Evolutionary conservation across 2,888 invertebrate genomes (phyloP).

Genomic region (Isoperla grammatica): DNA sequence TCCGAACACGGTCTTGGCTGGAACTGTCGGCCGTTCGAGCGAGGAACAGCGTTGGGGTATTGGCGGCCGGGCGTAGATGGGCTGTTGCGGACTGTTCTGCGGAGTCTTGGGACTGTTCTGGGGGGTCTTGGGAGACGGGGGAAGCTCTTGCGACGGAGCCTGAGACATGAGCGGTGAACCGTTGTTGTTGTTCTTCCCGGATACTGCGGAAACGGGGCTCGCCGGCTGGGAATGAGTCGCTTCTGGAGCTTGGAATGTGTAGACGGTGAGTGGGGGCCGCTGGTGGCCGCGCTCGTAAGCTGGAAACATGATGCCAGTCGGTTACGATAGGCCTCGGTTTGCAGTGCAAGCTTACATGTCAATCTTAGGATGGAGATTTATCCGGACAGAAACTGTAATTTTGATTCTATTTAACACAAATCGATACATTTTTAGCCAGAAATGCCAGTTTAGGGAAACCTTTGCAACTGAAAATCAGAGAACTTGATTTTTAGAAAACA

Average conservation of each 20-base stretch:
- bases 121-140: slow-evolving; percentile 22
- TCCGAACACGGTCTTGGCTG: slow-evolving; percentile 42
- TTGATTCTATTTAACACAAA: too few species aligned
- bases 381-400: too few species aligned
- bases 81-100: slow-evolving; percentile 12
- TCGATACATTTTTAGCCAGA: too few species aligned
- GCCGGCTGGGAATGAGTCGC: slow-evolving; percentile 46
- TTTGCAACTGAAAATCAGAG: too few species aligned
- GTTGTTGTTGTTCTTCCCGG: not conserved
- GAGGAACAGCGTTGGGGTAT: slow-evolving; percentile 82
- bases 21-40: slow-evolving; percentile 69
- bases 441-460: too few species aligned
- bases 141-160: slow-evolving; percentile 5
- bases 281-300: slow-evolving; percentile 82
- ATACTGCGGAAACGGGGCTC: slow-evolving; percentile 40
- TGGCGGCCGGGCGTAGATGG: slow-evolving; percentile 53
- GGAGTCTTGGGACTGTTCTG: slow-evolving; percentile 21
- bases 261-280: slow-evolving; percentile 77
- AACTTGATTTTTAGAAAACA: too few species aligned
- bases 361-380: too few species aligned
- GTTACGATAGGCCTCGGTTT: too few species aligned
- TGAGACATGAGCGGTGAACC: slow-evolving; percentile 26
- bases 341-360: too few species aligned
- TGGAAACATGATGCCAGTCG: too few species aligned
- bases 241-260: slow-evolving; percentile 79